phyloP scores from a whole-genome alignment of 2,797 vertebrate genomes.

The Aythya fuligula region DNA sequence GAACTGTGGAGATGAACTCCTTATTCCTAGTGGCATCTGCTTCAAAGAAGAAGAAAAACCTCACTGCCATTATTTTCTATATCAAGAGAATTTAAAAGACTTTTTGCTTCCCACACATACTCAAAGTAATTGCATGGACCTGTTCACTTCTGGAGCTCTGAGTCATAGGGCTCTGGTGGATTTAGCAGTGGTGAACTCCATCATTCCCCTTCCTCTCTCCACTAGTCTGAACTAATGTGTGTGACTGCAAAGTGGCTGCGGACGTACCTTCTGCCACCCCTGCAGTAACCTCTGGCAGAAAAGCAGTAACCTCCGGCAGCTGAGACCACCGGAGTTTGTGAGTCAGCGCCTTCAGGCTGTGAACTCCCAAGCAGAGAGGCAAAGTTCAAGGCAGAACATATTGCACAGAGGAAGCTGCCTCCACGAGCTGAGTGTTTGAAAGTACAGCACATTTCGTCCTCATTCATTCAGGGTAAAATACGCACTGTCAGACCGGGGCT shows the following conservation, averaged over 20 bases:
- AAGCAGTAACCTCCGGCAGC: background rate
- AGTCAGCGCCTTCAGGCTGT: conserved; percentile 16
- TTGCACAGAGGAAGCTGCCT: background rate
- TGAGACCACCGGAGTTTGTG: background rate
- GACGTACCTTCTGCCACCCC: background rate
- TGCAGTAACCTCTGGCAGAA: background rate
- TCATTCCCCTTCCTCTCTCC: background rate
- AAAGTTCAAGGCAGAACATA: conserved; percentile 44
- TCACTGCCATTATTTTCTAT: background rate
- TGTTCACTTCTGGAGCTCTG: background rate
- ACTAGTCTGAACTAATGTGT: background rate
- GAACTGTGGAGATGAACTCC: background rate
- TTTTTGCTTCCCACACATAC: background rate
- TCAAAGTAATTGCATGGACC: background rate
- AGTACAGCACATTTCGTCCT: background rate
- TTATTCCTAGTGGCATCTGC: background rate
- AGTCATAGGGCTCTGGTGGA: background rate
- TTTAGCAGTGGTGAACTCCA: background rate
- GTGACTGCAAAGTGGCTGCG: background rate
- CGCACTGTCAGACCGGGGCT: background rate
- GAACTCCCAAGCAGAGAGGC: background rate
- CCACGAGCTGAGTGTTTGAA: background rate
- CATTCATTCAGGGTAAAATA: background rate
- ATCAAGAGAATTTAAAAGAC: background rate
- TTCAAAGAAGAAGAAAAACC: background rate